Evolutionary conservation across 2,888 invertebrate species (phyloP), one percentile per base, ranked within the genome.

Genomic region (Heliothis peltigera): DNA sequence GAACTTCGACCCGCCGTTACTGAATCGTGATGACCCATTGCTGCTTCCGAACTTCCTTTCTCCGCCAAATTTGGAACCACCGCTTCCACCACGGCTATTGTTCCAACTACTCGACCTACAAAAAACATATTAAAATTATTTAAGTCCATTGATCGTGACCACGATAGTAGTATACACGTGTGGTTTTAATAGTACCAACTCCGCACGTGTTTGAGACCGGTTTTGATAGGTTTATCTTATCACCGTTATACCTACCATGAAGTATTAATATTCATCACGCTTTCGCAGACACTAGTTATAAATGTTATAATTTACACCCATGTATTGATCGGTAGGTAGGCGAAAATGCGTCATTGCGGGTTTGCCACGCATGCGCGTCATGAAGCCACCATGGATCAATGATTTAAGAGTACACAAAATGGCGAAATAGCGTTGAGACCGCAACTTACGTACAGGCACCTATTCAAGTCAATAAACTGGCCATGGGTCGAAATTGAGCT

Each of bases 101-200:
- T 86, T 93, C 93, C 94, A 94, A 85, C 84, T 92, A 79, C 90
- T 91, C 79, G 95, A 95, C 95, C 95, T 95, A 70, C 49, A 56
- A 77, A 75, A 76, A 65, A 69, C n/a, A 28, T 22, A 4, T 12
- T n/a, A 18, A 17, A 15, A 47, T 8, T 32, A 32, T 12, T 32
- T 32, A 1, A 25, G n/a, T n/a, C n/a, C 32, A 39, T 12, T 1
- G 10, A 35, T 28, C 19, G 15, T 19, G 39, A 15, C 17, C 42
- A n/a, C 15, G 10, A 4, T 5, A 17, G 28, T 21, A 10, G n/a
- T 28, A 55, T 46, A 59, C 54, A 60, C 51, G 70, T 69, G 70
- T 25, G 19, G 1, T 35, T 3, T n/a, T 35, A 42, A 21, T 8
- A n/a, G 19, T 6, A 21, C 12, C 8, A 12, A 28, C 2, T 6